Percentiles rank a stretch among this genome's conserved stretches.
Conservation (phyloP, 2,888 invertebrate species). For the Stegophylla sp. region DNA sequence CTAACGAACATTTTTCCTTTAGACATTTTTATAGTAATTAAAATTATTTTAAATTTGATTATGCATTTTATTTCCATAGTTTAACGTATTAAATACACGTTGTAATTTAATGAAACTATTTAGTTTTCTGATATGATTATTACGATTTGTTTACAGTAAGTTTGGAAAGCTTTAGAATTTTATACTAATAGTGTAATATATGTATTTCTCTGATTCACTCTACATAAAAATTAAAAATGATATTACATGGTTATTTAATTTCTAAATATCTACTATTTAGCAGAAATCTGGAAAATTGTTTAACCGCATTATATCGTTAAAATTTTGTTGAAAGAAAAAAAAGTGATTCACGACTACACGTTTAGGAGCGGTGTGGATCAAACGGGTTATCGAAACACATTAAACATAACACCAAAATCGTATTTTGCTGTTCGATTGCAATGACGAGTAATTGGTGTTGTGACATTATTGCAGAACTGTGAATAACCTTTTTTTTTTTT, state of each 20-base stretch:
- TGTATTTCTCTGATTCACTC: no score
- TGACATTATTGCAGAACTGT: slow-evolving; percentile 20
- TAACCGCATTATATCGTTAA: background rate
- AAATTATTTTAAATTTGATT: no score
- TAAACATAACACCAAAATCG: slow-evolving; percentile 42
- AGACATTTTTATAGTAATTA: no score
- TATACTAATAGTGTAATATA: no score
- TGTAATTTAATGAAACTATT: no score
- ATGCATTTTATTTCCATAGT: no score
- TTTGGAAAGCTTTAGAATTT: no score
- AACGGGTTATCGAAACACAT: slow-evolving; percentile 49
- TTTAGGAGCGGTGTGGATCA: slow-evolving; percentile 45
- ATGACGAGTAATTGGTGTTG: slow-evolving; percentile 38
- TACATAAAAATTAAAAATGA: background rate
- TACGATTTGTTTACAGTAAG: no score
- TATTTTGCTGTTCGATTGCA: slow-evolving; percentile 28
- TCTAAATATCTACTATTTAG: background rate
- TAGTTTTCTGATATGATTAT: no score
- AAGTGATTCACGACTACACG: slow-evolving; percentile 1
- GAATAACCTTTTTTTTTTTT: background rate
- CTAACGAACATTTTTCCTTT: no score
- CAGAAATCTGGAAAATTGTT: background rate
- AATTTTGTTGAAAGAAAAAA: slow-evolving; percentile 12
- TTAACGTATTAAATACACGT: no score
- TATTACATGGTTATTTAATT: background rate